Percentiles rank a stretch among this genome's conserved stretches.
phyloP scores from a whole-genome alignment of 2,797 vertebrate genomes.

The Phalanger gymnotis region DNA sequence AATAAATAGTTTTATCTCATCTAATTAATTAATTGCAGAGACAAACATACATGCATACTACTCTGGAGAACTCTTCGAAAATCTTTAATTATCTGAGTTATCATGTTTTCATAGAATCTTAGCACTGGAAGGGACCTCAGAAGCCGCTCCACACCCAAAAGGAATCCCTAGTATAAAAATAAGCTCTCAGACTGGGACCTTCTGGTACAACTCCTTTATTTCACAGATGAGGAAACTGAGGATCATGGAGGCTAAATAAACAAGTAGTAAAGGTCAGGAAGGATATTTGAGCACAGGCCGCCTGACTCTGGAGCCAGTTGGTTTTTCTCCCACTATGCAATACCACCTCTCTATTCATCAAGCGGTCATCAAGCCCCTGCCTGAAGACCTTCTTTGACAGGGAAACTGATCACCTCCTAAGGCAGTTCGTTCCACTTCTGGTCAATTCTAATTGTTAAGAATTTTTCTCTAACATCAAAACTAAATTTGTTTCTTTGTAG shows the following conservation, averaged over 20 bases:
- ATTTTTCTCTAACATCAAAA: not conserved
- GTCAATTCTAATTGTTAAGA: not conserved
- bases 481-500: not conserved
- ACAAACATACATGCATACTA: conserved; percentile 70
- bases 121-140: not conserved
- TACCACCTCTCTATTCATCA: not conserved
- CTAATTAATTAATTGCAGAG: conserved; percentile 71
- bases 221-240: not conserved
- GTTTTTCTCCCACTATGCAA: not conserved
- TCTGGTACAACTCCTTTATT: not conserved
- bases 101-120: not conserved
- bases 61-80: conserved; percentile 69
- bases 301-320: not conserved
- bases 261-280: not conserved
- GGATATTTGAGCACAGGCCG: not conserved
- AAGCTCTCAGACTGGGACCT: not conserved
- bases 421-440: not conserved
- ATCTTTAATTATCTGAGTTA: conserved; percentile 47
- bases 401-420: not conserved
- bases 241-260: not conserved
- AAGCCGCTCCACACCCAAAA: not conserved
- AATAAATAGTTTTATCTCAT: conserved; percentile 61
- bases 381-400: not conserved
- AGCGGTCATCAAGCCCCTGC: not conserved
- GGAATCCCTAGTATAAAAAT: not conserved